Evolutionary conservation across 2,113 vertebrate genomes (phyloP).

Genomic region (Megaleporinus macrocephalus): DNA sequence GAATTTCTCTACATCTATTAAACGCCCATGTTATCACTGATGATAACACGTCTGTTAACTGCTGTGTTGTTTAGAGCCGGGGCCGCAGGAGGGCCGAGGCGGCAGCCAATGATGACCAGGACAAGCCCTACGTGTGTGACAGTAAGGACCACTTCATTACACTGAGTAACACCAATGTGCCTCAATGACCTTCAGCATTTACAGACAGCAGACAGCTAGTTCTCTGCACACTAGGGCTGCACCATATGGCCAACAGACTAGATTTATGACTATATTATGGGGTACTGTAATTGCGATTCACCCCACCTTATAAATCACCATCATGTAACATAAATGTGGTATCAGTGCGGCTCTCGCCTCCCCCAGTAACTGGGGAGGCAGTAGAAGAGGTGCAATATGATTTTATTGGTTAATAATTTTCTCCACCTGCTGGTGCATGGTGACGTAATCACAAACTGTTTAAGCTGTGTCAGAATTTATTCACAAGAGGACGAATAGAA

Average conservation of each 20-base stretch:
- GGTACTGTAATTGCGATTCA: not conserved
- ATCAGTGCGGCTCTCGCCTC: too few relatives aligned
- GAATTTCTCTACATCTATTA: too few relatives aligned
- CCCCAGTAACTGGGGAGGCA: too few relatives aligned
- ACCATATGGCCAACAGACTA: not conserved
- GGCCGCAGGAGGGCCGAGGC: constrained; percentile 89
- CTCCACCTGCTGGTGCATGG: too few relatives aligned
- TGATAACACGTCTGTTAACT: not conserved
- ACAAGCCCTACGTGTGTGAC: constrained; percentile 99
- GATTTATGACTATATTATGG: not conserved
- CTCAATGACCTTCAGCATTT: not conserved
- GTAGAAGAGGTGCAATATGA: too few relatives aligned
- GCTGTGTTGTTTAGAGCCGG: constrained; percentile 80
- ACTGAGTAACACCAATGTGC: not conserved
- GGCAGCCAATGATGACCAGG: constrained; percentile 87
- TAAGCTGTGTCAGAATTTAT: too few relatives aligned
- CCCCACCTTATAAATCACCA: too few relatives aligned
- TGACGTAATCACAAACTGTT: too few relatives aligned
- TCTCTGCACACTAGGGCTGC: not conserved
- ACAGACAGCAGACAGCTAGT: not conserved
- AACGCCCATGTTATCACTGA: too few relatives aligned
- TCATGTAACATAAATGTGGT: too few relatives aligned
- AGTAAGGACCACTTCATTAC: constrained; percentile 81
- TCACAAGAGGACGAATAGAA: too few relatives aligned
- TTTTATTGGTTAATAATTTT: too few relatives aligned